phyloP scores from a whole-genome alignment of 2,113 vertebrate genomes.

The Plecturocebus donacophilus region DNA sequence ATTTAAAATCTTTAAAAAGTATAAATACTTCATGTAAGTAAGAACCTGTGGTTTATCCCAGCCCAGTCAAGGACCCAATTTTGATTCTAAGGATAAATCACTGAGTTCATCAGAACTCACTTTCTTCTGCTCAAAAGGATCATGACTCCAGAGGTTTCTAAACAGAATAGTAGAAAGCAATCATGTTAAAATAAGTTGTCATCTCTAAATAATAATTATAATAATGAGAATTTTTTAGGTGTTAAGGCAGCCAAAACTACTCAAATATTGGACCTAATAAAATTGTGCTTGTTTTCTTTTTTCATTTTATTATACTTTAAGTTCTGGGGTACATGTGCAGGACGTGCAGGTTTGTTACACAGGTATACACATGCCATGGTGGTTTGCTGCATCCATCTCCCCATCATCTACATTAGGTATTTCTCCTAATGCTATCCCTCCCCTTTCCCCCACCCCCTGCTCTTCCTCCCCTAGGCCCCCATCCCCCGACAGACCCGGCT shows the following conservation, averaged over 20 bases:
- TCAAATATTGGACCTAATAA: background rate
- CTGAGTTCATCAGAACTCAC: background rate
- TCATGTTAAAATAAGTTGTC: conserved; percentile 5
- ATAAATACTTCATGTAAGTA: conserved; percentile 78
- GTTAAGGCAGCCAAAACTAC: background rate
- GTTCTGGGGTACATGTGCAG: too few relatives aligned
- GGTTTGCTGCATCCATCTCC: too few relatives aligned
- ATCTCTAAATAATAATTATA: background rate
- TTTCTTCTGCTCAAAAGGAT: conserved; percentile 1
- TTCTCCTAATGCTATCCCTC: too few relatives aligned
- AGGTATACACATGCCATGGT: too few relatives aligned
- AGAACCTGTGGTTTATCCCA: conserved; percentile 54
- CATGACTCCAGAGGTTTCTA: background rate
- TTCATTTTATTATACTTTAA: too few relatives aligned
- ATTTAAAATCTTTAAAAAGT: conserved; percentile 79
- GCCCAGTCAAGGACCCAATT: conserved; percentile 15
- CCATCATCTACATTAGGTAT: too few relatives aligned
- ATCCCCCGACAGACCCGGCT: too few relatives aligned
- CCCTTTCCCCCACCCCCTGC: too few relatives aligned
- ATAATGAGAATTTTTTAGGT: background rate
- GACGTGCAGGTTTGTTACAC: too few relatives aligned
- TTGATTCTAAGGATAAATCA: conserved; percentile 51
- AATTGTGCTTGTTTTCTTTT: background rate
- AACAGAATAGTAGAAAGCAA: background rate
- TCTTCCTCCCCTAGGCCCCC: too few relatives aligned